Conservation (phyloP, 2,797 vertebrate species). For the Dendrocincla fuliginosa region DNA sequence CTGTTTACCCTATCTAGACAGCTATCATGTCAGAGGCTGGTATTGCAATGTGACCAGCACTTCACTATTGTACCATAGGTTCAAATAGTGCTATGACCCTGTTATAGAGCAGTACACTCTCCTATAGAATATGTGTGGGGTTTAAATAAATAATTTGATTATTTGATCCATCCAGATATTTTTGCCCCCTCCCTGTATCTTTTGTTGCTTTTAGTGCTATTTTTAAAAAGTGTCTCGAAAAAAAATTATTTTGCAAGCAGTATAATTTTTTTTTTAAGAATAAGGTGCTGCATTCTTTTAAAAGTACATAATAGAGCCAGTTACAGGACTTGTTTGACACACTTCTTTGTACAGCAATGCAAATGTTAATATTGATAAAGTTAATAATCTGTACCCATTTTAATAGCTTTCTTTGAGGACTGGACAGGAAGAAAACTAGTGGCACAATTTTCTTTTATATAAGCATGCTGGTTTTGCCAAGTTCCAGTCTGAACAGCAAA, state of each 20-base stretch:
- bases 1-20: neutral
- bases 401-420: neutral
- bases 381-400: neutral
- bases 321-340: neutral
- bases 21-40: neutral
- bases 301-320: neutral
- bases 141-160: neutral
- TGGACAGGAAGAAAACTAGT: neutral
- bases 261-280: neutral
- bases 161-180: neutral
- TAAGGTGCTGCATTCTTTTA: neutral
- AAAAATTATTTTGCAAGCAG: neutral
- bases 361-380: neutral
- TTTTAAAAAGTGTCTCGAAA: neutral
- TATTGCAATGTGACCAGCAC: neutral
- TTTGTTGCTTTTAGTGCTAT: neutral
- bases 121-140: neutral
- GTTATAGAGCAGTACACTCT: neutral
- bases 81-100: neutral
- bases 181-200: neutral
- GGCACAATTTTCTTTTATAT: neutral
- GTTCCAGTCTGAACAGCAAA: neutral
- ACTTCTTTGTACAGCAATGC: neutral
- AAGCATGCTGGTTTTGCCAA: neutral
- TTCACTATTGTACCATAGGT: neutral